These are phyloP conservation scores for Oreonectes daqikongensis DNA, from an alignment of 2,797 vertebrate genomes.

Conservation along the genomic window DNA sequence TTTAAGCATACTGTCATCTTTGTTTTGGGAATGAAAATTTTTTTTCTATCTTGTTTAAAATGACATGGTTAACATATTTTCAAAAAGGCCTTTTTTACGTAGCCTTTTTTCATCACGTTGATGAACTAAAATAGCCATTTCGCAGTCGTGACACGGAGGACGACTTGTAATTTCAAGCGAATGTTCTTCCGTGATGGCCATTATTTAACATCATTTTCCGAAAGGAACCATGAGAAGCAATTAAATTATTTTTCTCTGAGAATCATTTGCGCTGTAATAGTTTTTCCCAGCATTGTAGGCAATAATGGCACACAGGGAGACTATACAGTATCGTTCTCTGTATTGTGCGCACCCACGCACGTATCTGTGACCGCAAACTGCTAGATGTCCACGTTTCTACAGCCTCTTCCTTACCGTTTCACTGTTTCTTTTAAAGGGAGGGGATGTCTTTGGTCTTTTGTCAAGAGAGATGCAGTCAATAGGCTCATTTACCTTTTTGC, in stretches of 20 bases:
- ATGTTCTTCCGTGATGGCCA: not conserved
- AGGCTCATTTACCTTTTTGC: slow-evolving; percentile 19
- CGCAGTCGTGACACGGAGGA: not conserved
- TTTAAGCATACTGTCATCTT: too few relatives aligned
- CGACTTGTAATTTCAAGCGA: not conserved
- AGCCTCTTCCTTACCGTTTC: not conserved
- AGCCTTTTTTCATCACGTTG: not conserved
- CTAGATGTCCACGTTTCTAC: not conserved
- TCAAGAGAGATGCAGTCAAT: not conserved
- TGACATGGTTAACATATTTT: not conserved
- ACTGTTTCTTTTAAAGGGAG: not conserved
- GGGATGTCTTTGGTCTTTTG: not conserved
- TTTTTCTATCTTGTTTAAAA: not conserved
- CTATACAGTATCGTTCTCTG: not conserved
- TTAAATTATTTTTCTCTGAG: slow-evolving; percentile 1
- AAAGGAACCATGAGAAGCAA: not conserved
- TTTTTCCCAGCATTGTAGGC: not conserved
- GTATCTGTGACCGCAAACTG: not conserved
- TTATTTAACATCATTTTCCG: not conserved
- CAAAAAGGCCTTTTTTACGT: not conserved
- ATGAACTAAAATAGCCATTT: not conserved
- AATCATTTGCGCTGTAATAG: not conserved
- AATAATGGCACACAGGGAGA: not conserved
- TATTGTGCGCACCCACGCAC: not conserved
- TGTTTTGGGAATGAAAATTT: too few relatives aligned